Conservation (phyloP, 1,140 invertebrate genomes). For the Drosophila guanche region DNA sequence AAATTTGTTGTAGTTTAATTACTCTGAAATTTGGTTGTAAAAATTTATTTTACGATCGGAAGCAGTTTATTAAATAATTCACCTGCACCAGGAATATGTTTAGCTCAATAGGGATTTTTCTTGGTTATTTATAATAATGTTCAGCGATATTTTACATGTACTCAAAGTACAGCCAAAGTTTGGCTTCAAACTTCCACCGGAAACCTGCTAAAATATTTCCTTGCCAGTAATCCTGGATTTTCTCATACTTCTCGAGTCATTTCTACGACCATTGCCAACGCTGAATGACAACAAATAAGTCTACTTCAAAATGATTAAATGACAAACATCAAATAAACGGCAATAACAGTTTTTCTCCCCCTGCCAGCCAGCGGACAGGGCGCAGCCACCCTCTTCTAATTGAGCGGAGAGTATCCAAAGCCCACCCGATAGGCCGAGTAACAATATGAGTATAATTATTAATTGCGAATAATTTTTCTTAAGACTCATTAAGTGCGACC, state of each 20-base stretch:
- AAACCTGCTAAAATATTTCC: too few species aligned
- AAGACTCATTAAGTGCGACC: conserved; percentile 75
- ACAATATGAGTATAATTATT: conserved; percentile 80
- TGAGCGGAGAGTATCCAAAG: conserved; percentile 24
- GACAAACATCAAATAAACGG: conserved; percentile 76
- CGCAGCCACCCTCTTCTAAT: conserved; percentile 25
- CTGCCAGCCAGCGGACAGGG: conserved; percentile 8
- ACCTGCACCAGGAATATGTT: background rate
- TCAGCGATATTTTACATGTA: too few species aligned
- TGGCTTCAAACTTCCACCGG: background rate
- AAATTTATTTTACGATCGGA: conserved; percentile 55
- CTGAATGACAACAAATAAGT: conserved; percentile 67
- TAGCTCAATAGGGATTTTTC: too few species aligned
- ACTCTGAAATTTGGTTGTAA: conserved; percentile 50
- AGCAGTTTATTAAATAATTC: conserved; percentile 22
- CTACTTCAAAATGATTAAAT: conserved; percentile 65
- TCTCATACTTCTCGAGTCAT: background rate
- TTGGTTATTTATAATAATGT: too few species aligned
- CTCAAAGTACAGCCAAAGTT: too few species aligned
- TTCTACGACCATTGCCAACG: background rate
- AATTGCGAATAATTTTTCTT: conserved; percentile 81
- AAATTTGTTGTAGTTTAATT: conserved; percentile 41
- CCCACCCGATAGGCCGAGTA: conserved; percentile 45
- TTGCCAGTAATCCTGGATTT: too few species aligned
- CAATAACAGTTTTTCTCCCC: conserved; percentile 56